phyloP scores from a whole-genome alignment of 2,888 invertebrate species.

The Lepetodrilus schrolli region DNA sequence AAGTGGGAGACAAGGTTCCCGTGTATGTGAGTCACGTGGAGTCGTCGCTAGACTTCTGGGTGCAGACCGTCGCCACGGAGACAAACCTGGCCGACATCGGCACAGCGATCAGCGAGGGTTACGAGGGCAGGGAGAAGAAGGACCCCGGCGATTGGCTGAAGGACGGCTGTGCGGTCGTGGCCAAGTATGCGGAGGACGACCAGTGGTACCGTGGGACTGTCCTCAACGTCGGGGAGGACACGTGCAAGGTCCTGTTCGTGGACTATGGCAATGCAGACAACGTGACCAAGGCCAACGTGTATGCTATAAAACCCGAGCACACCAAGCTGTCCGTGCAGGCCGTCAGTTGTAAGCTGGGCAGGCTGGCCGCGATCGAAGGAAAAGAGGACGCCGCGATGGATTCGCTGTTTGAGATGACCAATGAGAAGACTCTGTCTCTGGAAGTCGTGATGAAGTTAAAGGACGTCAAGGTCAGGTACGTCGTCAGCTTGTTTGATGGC shows the following conservation, averaged over 20 bases:
- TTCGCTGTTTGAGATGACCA: constrained; percentile 15
- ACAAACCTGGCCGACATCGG: neutral
- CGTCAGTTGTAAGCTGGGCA: constrained; percentile 52
- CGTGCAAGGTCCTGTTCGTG: constrained; percentile 61
- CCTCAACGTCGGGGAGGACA: constrained; percentile 34
- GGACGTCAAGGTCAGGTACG: neutral
- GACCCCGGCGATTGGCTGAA: neutral
- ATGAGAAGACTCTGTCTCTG: neutral
- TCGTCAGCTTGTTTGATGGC: constrained; percentile 32
- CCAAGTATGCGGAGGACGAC: constrained; percentile 61
- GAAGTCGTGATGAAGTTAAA: neutral
- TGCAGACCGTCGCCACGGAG: neutral
- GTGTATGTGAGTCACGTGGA: constrained; percentile 53
- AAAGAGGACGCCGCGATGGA: constrained; percentile 44
- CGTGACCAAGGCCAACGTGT: constrained; percentile 47
- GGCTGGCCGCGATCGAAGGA: constrained; percentile 39
- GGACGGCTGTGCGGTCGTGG: constrained; percentile 48
- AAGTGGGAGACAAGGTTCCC: constrained; percentile 34
- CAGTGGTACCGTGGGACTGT: constrained; percentile 66
- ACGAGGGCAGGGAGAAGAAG: neutral
- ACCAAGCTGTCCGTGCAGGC: constrained; percentile 56
- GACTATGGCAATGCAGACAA: constrained; percentile 72
- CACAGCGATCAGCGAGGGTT: constrained; percentile 5
- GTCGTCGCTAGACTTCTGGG: constrained; percentile 54
- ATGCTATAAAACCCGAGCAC: constrained; percentile 55